Base-by-base conservation (phyloP, 2,797 vertebrate species). In the Hippoglossus hippoglossus region DNA sequence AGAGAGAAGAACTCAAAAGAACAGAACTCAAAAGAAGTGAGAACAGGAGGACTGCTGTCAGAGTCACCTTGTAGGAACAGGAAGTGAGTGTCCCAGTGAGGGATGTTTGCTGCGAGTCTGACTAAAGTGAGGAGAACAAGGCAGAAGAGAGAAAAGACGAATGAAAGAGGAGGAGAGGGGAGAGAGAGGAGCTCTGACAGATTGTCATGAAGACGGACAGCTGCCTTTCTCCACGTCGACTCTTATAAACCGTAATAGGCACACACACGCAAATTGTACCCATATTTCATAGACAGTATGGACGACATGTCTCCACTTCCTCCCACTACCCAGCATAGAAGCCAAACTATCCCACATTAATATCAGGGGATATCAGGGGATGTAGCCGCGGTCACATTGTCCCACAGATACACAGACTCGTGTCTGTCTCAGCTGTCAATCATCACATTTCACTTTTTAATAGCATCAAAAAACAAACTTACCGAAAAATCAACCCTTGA, bases 151-250 rank as follows among this genome's bases (percentile, higher is more conserved):
- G 65, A 76, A 76, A 68, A 70, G 73, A 85, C 73, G 71, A 75
- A 91, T 83, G 72, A 77, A 85, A 81, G 74, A 84, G 81, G 83
- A 78, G 73, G 80, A 80, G 73, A 58, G 18, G 75, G 64, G 64
- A 65, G 67, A 68, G 67, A 80, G 63, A 57, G 65, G 82, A 82
- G 67, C 77, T 62, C 73, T 86, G 88, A 89, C 89, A 92, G 89
- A 91, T 77, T 91, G 88, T 81, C 81, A 89, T 91, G 87, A 91
- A 87, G 84, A 88, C 68, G 60, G 90, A 91, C 87, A 84, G 88
- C 90, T 91, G 86, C 82, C 79, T 89, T 91, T 88, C 67, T 86
- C 73, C 26, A 0, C 71, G 18, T 60, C 55, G 69, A 73, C 75
- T 81, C 67, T 57, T 71, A 68, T 75, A 80, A 89, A 88, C 82